Evolutionary conservation across 2,888 invertebrate species (phyloP).

Genomic region (Pterobdella sp.): DNA sequence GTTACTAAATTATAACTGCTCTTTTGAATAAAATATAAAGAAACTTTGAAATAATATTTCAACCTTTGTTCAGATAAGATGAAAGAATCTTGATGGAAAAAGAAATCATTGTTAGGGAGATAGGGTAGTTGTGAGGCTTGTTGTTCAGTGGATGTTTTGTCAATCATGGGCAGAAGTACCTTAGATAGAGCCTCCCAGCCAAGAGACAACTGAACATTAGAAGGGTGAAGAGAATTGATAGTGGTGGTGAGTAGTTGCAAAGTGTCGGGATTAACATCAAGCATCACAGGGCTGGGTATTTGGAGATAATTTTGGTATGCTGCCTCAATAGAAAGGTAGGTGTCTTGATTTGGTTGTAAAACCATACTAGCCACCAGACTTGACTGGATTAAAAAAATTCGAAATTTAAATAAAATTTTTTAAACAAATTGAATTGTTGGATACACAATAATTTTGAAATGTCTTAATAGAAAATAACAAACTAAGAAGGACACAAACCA

Average conservation of each 20-base stretch:
- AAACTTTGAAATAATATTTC: no score
- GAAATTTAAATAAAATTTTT: background rate
- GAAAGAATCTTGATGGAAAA: no score
- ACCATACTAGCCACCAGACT: constrained; percentile 34
- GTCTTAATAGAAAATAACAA: background rate
- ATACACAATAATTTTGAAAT: background rate
- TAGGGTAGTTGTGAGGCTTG: no score
- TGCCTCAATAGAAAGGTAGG: constrained; percentile 32
- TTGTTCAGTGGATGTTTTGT: background rate
- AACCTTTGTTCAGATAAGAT: no score
- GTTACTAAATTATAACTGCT: no score
- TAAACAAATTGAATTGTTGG: background rate
- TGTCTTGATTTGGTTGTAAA: constrained; percentile 35
- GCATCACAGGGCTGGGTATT: constrained; percentile 28
- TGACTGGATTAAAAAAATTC: constrained; percentile 30
- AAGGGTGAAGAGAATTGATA: constrained; percentile 34
- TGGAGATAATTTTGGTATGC: constrained; percentile 14
- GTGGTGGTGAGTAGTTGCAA: constrained; percentile 32
- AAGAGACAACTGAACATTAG: constrained; percentile 29
- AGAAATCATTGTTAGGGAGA: no score
- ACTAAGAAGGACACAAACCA: constrained; percentile 29
- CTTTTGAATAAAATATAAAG: no score
- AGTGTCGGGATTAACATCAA: constrained; percentile 29
- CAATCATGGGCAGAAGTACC: constrained; percentile 13
- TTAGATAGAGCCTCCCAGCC: constrained; percentile 33